Conservation (phyloP, 2,797 vertebrate species). For the Diceros bicornis region DNA sequence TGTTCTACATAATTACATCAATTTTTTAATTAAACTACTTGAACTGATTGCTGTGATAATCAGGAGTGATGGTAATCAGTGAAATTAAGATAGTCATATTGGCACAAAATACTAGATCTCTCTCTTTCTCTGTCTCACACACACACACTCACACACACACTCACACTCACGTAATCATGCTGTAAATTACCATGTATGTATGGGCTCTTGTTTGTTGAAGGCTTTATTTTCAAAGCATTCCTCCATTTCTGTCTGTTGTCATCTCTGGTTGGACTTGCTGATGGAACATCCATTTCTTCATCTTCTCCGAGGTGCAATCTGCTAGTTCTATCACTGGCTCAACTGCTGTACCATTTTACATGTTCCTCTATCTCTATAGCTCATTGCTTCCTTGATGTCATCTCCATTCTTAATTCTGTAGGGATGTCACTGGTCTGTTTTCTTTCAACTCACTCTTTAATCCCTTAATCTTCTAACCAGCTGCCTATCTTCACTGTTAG, state of each 20-base stretch:
- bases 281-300: not conserved
- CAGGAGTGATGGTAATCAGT: not conserved
- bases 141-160: not conserved
- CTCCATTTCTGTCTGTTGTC: not conserved
- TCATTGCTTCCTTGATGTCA: not conserved
- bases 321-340: not conserved
- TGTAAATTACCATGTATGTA: not conserved
- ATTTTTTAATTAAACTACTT: conserved; percentile 19
- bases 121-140: not conserved
- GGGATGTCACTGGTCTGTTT: not conserved
- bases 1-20: not conserved
- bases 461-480: not conserved
- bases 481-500: not conserved
- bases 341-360: not conserved
- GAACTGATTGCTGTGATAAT: conserved; percentile 15
- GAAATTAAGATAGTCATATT: conserved; percentile 15
- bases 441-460: not conserved
- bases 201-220: not conserved
- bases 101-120: not conserved
- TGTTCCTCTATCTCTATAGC: not conserved
- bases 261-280: not conserved
- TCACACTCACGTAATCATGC: rapidly evolving
- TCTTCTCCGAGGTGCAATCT: not conserved
- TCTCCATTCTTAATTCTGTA: not conserved
- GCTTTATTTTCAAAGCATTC: not conserved